Evolutionary conservation across 2,113 vertebrate species (phyloP).

Genomic region (Percopsis transmontana): DNA sequence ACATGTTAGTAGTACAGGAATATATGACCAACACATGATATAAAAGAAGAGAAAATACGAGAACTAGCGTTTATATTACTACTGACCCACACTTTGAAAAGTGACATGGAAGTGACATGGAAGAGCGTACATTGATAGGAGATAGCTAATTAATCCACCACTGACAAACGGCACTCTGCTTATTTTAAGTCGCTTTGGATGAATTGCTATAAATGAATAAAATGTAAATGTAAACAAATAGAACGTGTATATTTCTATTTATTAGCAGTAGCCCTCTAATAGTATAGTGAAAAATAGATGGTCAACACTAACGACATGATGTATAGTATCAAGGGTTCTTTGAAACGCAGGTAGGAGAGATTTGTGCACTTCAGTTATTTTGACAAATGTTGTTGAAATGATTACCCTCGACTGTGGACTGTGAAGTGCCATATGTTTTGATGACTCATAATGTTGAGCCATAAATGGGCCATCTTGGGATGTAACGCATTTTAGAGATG

Average conservation of each 20-base stretch:
- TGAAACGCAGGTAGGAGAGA: not conserved
- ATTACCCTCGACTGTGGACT: no score
- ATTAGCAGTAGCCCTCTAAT: not conserved
- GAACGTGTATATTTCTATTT: no score
- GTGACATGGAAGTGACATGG: not conserved
- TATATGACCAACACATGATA: no score
- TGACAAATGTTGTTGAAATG: not conserved
- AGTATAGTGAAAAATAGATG: not conserved
- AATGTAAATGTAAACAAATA: no score
- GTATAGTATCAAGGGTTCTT: not conserved
- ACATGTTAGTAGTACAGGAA: no score
- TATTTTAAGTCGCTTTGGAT: no score
- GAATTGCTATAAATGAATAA: no score
- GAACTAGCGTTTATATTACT: not conserved
- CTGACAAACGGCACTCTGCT: no score
- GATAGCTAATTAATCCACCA: no score
- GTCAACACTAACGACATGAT: not conserved
- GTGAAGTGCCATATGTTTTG: not conserved
- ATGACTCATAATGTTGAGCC: not conserved
- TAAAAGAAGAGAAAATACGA: no score
- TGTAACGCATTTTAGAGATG: not conserved
- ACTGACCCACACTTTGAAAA: not conserved
- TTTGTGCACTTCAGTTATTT: not conserved
- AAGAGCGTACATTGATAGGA: no score
- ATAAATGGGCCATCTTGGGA: not conserved